phyloP scores from a whole-genome alignment of 2,888 invertebrate genomes.

The Thereva nobilitata region DNA sequence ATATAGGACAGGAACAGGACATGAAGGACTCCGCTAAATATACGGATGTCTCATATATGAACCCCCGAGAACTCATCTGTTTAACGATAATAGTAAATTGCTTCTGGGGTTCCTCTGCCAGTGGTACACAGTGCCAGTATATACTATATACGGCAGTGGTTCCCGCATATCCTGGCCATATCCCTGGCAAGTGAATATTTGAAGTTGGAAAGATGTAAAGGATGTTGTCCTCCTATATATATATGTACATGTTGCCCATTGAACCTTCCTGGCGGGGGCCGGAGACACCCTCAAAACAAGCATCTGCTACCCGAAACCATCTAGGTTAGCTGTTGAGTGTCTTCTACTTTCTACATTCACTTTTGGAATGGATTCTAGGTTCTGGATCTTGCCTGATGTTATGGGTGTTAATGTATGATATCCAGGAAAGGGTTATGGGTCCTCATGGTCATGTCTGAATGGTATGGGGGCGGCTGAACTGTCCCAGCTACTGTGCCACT shows the following conservation, averaged over 20 bases:
- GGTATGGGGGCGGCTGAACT: too few relatives aligned
- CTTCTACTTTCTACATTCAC: constrained; percentile 28
- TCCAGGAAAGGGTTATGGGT: constrained; percentile 23
- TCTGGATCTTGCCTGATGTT: constrained; percentile 27
- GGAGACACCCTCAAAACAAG: constrained; percentile 9
- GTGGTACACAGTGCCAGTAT: constrained; percentile 8
- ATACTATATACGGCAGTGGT: neutral
- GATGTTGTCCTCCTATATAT: constrained; percentile 1
- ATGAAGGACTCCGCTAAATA: constrained; percentile 37
- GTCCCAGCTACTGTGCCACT: too few relatives aligned
- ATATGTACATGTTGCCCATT: neutral
- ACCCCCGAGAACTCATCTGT: constrained; percentile 36
- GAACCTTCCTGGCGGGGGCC: neutral
- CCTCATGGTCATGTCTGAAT: constrained; percentile 28
- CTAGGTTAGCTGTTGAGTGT: constrained; percentile 7
- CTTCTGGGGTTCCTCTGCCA: constrained; percentile 33
- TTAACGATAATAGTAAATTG: constrained; percentile 40
- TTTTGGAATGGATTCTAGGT: neutral
- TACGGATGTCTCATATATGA: constrained; percentile 33
- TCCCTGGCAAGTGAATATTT: constrained; percentile 32
- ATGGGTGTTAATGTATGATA: constrained; percentile 27
- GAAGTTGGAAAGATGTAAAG: constrained; percentile 18
- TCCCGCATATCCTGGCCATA: constrained; percentile 14
- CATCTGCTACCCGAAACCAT: constrained; percentile 19
- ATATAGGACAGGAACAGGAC: constrained; percentile 36